Evolutionary conservation across 2,888 invertebrate species (phyloP), one percentile per base, ranked within the genome.

Genomic region (Pollenia labialis): DNA sequence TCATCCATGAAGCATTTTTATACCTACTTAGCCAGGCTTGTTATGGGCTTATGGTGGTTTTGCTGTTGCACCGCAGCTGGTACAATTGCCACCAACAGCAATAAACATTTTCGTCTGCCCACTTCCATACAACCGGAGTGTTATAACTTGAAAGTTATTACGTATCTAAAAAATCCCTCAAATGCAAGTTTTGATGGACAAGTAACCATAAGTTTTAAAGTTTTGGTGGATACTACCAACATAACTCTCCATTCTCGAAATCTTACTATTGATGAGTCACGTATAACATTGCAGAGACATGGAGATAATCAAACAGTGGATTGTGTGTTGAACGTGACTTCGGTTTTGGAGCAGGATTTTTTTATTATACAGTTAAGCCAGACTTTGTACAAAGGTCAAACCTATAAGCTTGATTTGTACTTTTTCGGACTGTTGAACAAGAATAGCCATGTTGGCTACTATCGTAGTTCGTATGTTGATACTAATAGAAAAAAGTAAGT

Each of bases 201-300:
- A 58, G 93, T 94, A 1, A 90, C 88, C 16, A 94, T 94, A 23
- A 91, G 92, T 46, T 89, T 94, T 58, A 92, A 91, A 8, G 90
- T 91, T 1, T 64, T 91, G 48, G 93, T 94, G 76, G 91, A 94
- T 0, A 95, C 96, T 0, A 94, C 94, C 11, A 95, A 95, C 88
- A 95, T 97, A 50, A 94, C 95, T 0, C 93, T 97, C 14, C 96
- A 97, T 91, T 94, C 95, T 0, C 95, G 95, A 91, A 95, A 95
- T 82, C 94, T 96, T 77, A 93, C 93, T 1, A 94, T 96, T 4
- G 92, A 93, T 8, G 93, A 94, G 14, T 77, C 89, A 0, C 88
- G 88, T 12, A 92, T 93, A 18, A 88, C 75, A 0, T 52, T 92
- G 2, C 87, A 87, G 32, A 89, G 90, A 85, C 76, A 89, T 88